Conservation (phyloP, 1,140 invertebrate species). For the Bombyx mandarina region DNA sequence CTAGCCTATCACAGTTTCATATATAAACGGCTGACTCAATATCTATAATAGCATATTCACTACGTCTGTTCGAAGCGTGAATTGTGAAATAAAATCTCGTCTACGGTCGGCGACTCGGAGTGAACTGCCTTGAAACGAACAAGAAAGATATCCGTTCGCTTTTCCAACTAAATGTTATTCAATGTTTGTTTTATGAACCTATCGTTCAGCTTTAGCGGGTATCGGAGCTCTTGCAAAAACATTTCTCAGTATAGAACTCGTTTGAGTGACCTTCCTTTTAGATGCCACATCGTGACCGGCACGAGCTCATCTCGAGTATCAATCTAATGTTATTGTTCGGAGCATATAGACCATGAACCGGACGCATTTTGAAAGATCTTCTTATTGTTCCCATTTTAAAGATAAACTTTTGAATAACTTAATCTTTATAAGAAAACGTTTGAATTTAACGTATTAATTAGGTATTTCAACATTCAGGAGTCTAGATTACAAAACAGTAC, state of each 20-base stretch:
- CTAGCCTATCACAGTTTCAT: constrained; percentile 24
- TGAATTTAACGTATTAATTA: no score
- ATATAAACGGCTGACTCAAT: constrained; percentile 48
- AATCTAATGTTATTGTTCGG: constrained; percentile 25
- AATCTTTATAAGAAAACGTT: no score
- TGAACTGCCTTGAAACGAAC: constrained; percentile 62
- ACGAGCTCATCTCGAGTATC: constrained; percentile 21
- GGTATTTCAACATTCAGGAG: no score
- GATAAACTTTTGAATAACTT: no score
- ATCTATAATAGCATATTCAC: constrained; percentile 50
- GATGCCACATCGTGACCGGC: constrained; percentile 18
- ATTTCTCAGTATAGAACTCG: constrained; percentile 9
- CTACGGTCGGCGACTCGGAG: constrained; percentile 39
- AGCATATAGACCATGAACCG: constrained; percentile 24
- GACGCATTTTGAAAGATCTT: constrained; percentile 22
- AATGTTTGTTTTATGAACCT: constrained; percentile 18
- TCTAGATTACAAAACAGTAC: no score
- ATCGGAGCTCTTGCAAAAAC: constrained; percentile 24
- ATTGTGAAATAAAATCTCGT: constrained; percentile 62
- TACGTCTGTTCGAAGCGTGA: constrained; percentile 34
- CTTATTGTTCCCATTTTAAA: constrained; percentile 11
- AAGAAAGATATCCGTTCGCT: constrained; percentile 54
- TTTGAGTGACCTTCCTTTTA: constrained; percentile 19
- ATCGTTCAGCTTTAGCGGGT: constrained; percentile 3
- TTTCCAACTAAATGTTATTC: constrained; percentile 36